Base-by-base conservation (phyloP, 2,113 vertebrate genomes). In the Pangasianodon gigas region DNA sequence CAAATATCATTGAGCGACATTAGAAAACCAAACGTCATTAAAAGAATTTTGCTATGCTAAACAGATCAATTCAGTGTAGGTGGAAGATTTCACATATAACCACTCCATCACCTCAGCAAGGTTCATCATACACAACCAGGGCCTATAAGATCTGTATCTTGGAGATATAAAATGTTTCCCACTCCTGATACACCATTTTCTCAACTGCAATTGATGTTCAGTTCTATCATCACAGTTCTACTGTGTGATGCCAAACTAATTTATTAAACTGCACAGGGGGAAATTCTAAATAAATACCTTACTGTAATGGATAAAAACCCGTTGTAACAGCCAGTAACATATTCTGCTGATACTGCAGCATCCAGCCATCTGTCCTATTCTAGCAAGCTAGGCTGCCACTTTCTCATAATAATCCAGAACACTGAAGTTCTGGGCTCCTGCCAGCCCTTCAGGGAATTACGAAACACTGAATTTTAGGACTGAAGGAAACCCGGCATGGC, bases 311-410 rank as follows among this genome's bases (percentile, higher is more conserved):
- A 84, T 77, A 51, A 79, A 71, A 87, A 75, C 85, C 37, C 41
- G 74, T 67, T 91, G 65, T 91, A 86, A 77, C 84, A 86, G 79
- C 81, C 87, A 91, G 85, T 84, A 89, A 71, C 89, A 92, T 86
- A 92, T 88, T 92, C 89, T 93, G 85, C 92, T 88, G 85, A 92
- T 92, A 89, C 81, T 92, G 91, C 91, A 60, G 91, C 94, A 94
- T 94, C 92, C 90, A 46, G 91, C 92, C 94, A 94, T 95, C 93
- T 95, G 93, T 95, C 91, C 87, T 85, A 87, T 87, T 82, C 80
- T 67, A 88, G 91, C 85, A 71, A 94, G 90, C 91, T 92, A 87
- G 71, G 87, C 87, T 85, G 71, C 91, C 92, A 91, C 90, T 92
- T 92, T 94, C 89, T 93, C 88, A 85, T 92, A 92, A 87, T 93